These are phyloP conservation scores for Daubentonia madagascariensis DNA, from an alignment of 2,113 vertebrate species.

Conservation along the genomic window DNA sequence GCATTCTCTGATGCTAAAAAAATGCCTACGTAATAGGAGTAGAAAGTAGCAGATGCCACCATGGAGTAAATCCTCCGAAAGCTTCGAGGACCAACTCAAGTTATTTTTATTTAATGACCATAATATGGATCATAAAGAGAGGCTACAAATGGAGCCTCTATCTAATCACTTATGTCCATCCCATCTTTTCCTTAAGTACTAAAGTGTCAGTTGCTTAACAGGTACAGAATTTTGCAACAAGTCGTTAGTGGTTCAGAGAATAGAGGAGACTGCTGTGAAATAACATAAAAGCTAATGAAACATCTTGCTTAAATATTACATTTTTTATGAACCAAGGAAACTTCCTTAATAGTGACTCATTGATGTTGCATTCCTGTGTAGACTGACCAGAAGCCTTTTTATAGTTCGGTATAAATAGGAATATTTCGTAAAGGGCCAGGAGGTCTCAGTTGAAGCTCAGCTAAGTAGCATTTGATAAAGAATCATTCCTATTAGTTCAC, in stretches of 20 bases:
- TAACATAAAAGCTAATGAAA: constrained; percentile 26
- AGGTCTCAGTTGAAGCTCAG: neutral
- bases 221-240: constrained; percentile 13
- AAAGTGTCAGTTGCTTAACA: constrained; percentile 1
- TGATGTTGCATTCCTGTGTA: neutral
- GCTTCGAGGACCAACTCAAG: neutral
- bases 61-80: neutral
- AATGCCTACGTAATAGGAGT: constrained; percentile 24
- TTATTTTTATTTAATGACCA: constrained; percentile 8
- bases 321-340: constrained; percentile 30
- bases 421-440: neutral
- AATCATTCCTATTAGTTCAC: neutral
- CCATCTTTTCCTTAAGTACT: neutral
- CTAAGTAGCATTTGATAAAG: neutral
- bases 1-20: constrained; percentile 48
- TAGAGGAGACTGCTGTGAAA: neutral
- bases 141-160: neutral
- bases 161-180: neutral
- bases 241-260: neutral
- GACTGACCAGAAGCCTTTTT: constrained; percentile 18
- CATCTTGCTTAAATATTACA: constrained; percentile 12
- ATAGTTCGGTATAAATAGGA: neutral
- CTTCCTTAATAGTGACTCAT: constrained; percentile 22
- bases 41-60: neutral
- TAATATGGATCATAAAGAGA: neutral